Conservation (phyloP, 2,797 vertebrate genomes). For the Eptatretus atami region DNA sequence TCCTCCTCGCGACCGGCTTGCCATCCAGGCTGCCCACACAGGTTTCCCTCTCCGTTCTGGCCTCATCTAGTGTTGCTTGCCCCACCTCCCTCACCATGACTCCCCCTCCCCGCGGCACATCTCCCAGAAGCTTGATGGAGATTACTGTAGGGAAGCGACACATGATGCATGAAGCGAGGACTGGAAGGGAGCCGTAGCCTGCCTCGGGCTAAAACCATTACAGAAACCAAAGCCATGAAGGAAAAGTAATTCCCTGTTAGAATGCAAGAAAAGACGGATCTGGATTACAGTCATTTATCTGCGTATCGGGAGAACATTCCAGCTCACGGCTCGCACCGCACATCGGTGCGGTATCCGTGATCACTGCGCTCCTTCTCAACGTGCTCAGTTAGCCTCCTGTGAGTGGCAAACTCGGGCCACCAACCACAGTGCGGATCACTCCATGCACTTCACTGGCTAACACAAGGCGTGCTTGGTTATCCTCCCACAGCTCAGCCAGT, state of each 20-base stretch:
- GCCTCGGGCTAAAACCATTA: constrained; percentile 2
- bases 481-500: too few relatives aligned
- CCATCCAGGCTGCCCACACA: not conserved
- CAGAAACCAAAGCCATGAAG: constrained; percentile 5
- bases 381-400: too few relatives aligned
- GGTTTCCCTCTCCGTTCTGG: not conserved
- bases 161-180: constrained; percentile 3
- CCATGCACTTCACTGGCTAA: too few relatives aligned
- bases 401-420: too few relatives aligned
- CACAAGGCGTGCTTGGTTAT: too few relatives aligned
- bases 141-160: not conserved
- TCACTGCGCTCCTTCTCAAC: too few relatives aligned
- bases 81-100: not conserved
- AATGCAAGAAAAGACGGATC: constrained; percentile 2
- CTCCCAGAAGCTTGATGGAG: constrained; percentile 1
- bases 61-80: not conserved
- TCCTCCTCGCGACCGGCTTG: not conserved
- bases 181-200: constrained; percentile 1
- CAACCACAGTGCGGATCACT: too few relatives aligned
- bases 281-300: not conserved
- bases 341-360: too few relatives aligned
- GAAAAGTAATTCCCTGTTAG: constrained; percentile 4
- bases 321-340: too few relatives aligned
- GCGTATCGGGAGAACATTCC: too few relatives aligned
- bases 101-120: not conserved